Percentiles rank a stretch among this genome's conserved stretches.
Conservation (phyloP, 2,113 vertebrate genomes). For the Lepus americanus region DNA sequence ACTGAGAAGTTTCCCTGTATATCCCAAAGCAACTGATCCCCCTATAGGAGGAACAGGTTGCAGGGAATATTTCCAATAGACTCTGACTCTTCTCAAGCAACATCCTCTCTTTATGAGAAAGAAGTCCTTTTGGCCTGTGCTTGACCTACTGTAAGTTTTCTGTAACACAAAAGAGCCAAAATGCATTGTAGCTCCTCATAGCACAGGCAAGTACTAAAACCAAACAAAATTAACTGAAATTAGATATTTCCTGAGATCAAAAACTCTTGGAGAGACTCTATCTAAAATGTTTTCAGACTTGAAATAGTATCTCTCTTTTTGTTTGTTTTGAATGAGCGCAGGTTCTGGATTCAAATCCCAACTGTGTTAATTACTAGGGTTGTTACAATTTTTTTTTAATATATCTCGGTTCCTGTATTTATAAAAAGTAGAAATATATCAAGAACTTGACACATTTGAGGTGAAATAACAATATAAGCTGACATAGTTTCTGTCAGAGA, state of each 20-base stretch:
- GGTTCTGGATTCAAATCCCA: conserved; percentile 15
- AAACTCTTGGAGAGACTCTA: not conserved
- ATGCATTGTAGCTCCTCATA: not conserved
- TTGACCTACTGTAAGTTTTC: not conserved
- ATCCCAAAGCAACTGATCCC: not conserved
- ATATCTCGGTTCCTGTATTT: conserved; percentile 19
- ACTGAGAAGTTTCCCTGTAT: not conserved
- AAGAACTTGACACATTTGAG: not conserved
- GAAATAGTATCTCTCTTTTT: not conserved
- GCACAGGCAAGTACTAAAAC: conserved; percentile 14
- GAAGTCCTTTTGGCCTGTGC: not conserved
- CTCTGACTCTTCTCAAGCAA: not conserved
- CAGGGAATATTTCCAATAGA: not conserved
- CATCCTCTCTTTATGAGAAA: not conserved
- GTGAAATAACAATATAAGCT: conserved; percentile 22
- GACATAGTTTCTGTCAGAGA: not conserved
- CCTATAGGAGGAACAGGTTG: not conserved
- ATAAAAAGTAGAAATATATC: conserved; percentile 25
- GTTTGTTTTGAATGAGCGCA: not conserved
- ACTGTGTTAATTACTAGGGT: not conserved
- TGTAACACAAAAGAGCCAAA: not conserved
- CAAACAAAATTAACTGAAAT: not conserved
- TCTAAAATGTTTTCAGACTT: not conserved
- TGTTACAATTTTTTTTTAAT: conserved; percentile 17
- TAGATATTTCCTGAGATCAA: not conserved